Evolutionary conservation across 2,113 vertebrate genomes (phyloP).

Genomic region (Ageneiosus marmoratus): DNA sequence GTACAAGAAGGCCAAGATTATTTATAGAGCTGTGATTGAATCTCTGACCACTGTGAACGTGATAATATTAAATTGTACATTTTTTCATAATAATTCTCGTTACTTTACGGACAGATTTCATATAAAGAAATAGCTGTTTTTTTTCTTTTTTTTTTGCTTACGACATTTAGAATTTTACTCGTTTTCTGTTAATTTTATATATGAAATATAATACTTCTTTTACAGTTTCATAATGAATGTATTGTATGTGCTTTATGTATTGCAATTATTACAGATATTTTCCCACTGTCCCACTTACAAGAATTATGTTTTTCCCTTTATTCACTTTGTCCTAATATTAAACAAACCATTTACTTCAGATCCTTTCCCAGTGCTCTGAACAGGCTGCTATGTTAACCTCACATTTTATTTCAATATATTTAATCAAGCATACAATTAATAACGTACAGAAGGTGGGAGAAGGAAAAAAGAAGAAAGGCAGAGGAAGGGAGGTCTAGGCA

Average conservation of each 20-base stretch:
- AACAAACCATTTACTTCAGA: not conserved
- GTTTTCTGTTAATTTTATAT: not conserved
- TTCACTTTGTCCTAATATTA: not conserved
- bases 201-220: not conserved
- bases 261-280: not conserved
- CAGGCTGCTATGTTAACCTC: not conserved
- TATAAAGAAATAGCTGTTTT: not conserved
- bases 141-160: not conserved
- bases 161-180: not conserved
- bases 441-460: constrained; percentile 4
- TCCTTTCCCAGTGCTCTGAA: not conserved
- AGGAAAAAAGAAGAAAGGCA: not conserved
- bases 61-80: too few relatives aligned
- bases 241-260: not conserved
- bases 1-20: too few relatives aligned
- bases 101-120: too few relatives aligned
- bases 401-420: not conserved
- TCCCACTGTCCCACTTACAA: not conserved
- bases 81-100: too few relatives aligned
- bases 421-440: constrained; percentile 26
- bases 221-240: not conserved
- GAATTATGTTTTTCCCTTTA: not conserved
- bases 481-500: constrained; percentile 4
- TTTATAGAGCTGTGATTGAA: too few relatives aligned
- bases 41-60: too few relatives aligned